Base-by-base conservation (phyloP, 2,888 invertebrate genomes). In the Nomada hirtipes region DNA sequence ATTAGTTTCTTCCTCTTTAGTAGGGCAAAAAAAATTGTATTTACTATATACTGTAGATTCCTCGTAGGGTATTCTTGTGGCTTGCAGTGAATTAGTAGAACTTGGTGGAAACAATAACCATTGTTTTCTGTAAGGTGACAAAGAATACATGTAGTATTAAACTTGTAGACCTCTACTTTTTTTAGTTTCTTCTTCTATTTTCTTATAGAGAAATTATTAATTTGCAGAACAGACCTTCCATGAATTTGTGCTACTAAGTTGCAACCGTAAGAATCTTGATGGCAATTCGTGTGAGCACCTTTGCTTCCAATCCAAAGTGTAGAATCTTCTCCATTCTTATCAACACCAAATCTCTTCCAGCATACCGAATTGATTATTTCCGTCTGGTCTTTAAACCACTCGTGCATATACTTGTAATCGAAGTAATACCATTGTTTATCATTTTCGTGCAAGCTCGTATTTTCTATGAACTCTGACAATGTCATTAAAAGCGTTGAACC, bases 21-120 rank as follows among this genome's bases (percentile, higher is more conserved):
- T 92, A 0, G 98, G 97, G 71, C 95, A 95, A 88, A 96, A 97
- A 89, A 98, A 97, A 93, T 98, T 97, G 61, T 97, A 95, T 92
- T 96, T 95, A 91, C 98, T 98, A 93, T 98, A 99, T 11, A 99
- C 95, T 93, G 98, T 99, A 0, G 99, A 99, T 93, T 99, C 99
- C 94, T 99, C 99, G 94, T 98, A 99, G 0, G 99, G 99, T 69
- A 99, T 95, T 91, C 99, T 95, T 0, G 97, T 97, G 44, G 97
- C 96, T 88, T 96, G 96, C 86, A 99, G 90, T 57, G 88, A 91
- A 59, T 95, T 94, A 57, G 95, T 95, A 55, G 96, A 95, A 79
- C 96, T 95, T 10, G 98, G 98, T 9, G 98, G 98, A 94, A 98
- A 98, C 36, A 99, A 94, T 68, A 98, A 94, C 99, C 99, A 99